These are phyloP conservation scores for Eptesicus fuscus DNA, from an alignment of 2,113 vertebrate genomes.

Conservation along the genomic window DNA sequence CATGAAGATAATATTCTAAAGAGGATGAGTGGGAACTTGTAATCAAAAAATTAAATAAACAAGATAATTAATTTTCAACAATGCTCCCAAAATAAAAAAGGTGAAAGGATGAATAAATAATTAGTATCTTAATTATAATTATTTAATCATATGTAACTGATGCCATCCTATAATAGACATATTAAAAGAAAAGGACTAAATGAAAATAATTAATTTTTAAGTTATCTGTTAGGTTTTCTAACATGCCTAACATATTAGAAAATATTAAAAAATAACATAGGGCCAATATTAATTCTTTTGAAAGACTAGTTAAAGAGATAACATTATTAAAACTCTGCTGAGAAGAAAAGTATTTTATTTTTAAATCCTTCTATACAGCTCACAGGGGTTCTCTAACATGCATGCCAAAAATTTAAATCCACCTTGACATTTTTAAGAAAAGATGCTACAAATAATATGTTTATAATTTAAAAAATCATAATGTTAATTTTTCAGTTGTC, in stretches of 20 bases:
- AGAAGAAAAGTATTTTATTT: not conserved
- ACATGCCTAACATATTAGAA: not conserved
- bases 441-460: not conserved
- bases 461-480: not conserved
- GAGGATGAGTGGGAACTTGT: not conserved
- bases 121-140: not conserved
- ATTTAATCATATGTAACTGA: not conserved
- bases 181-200: not conserved
- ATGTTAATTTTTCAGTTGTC: not conserved
- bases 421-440: not conserved
- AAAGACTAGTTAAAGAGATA: not conserved
- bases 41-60: not conserved
- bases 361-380: not conserved
- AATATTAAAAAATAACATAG: not conserved
- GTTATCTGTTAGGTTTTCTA: not conserved
- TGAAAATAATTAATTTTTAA: not conserved
- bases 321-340: not conserved
- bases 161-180: not conserved
- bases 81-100: not conserved
- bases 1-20: not conserved
- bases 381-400: not conserved
- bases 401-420: not conserved
- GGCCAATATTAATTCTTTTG: not conserved
- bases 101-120: not conserved
- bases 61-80: not conserved